phyloP scores from a whole-genome alignment of 2,797 vertebrate species.

The Bucorvus abyssinicus region DNA sequence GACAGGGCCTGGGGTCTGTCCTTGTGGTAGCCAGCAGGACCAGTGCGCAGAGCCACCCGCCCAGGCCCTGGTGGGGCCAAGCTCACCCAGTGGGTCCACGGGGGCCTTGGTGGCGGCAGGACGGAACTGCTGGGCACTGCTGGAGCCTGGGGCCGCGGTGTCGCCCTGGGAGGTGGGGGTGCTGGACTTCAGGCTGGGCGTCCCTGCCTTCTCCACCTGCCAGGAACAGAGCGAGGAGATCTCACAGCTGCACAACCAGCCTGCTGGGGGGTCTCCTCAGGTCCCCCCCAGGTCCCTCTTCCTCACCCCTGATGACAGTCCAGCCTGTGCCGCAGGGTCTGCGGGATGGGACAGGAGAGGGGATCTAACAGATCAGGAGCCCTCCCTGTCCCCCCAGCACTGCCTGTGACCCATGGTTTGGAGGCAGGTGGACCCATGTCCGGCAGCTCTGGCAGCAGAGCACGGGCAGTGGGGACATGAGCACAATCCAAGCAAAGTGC shows the following conservation, averaged over 20 bases:
- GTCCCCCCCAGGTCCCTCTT: neutral
- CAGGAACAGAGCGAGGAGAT: neutral
- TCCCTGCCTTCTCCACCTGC: slow-evolving; percentile 89
- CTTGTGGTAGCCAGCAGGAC: fast-evolving
- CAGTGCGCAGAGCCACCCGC: neutral
- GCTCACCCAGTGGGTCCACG: slow-evolving; percentile 82
- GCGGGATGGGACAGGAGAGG: fast-evolving
- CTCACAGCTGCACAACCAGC: fast-evolving
- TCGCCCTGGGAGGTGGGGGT: slow-evolving; percentile 87
- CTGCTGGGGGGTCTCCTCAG: neutral
- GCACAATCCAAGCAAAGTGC: fast-evolving
- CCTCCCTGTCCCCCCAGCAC: too few relatives aligned
- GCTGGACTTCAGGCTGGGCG: slow-evolving; percentile 88
- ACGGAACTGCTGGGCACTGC: slow-evolving; percentile 82
- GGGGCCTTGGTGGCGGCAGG: slow-evolving; percentile 79
- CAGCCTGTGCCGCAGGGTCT: too few relatives aligned
- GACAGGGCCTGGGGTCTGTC: neutral
- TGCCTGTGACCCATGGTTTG: neutral
- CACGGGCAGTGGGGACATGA: fast-evolving
- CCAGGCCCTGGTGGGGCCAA: fast-evolving
- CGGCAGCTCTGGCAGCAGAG: fast-evolving
- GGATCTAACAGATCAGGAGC: neutral
- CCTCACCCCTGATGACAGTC: neutral
- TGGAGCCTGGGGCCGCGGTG: slow-evolving; percentile 77
- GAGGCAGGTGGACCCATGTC: fast-evolving